Conservation (phyloP, 2,113 vertebrate genomes). For the Myanophis thanlyinensis region DNA sequence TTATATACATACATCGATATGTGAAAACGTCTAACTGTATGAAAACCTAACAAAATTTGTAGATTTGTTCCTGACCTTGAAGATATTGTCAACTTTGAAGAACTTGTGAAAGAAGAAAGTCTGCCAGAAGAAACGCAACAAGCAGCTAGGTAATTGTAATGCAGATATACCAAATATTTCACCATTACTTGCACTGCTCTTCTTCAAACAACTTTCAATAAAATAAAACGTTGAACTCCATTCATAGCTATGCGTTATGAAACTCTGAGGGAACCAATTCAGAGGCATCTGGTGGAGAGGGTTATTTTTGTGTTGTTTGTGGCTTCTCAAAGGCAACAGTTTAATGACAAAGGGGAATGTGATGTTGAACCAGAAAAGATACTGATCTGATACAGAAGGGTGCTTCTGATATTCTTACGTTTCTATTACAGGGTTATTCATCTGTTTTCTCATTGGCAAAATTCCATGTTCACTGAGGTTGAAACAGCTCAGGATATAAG, state of each 20-base stretch:
- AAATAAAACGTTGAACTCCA: background rate
- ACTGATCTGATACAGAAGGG: background rate
- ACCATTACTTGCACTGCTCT: background rate
- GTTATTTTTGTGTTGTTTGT: background rate
- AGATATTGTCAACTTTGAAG: constrained; percentile 98
- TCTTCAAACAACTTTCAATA: background rate
- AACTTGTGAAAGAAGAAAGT: constrained; percentile 95
- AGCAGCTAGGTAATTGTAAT: constrained; percentile 83
- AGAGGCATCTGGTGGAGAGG: background rate
- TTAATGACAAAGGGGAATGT: background rate
- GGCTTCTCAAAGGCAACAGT: background rate
- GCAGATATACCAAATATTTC: background rate
- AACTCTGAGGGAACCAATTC: background rate
- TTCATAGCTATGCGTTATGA: background rate
- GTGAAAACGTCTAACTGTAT: background rate
- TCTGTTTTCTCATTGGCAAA: background rate
- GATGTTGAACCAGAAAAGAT: too few species aligned
- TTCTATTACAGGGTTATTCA: background rate
- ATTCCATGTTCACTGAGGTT: background rate
- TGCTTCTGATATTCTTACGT: background rate
- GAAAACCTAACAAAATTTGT: constrained; percentile 36
- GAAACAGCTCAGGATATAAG: background rate
- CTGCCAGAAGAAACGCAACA: constrained; percentile 91
- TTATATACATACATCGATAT: background rate
- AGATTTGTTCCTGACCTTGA: constrained; percentile 99